phyloP scores from a whole-genome alignment of 2,797 vertebrate species.

The Lagothrix lagotricha region DNA sequence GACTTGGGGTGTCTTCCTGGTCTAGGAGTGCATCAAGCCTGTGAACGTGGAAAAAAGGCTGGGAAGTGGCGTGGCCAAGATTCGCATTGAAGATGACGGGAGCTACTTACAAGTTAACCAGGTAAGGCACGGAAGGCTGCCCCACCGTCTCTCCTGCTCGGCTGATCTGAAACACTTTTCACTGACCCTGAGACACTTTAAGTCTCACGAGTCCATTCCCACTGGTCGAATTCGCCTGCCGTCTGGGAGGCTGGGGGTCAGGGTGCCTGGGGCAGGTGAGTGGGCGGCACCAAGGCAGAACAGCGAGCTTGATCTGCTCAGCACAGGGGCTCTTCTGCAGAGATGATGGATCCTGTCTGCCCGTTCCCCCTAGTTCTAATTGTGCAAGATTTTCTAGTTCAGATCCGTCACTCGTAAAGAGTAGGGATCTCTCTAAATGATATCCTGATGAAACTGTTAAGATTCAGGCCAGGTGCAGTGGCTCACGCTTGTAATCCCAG shows the following conservation, averaged over 20 bases:
- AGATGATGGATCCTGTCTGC: not conserved
- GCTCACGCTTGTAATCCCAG: not conserved
- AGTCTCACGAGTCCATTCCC: too few relatives aligned
- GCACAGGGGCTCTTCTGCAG: not conserved
- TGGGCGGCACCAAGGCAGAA: not conserved
- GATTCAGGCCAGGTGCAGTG: not conserved
- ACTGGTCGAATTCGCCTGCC: not conserved
- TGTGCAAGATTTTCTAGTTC: not conserved
- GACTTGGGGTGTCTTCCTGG: not conserved
- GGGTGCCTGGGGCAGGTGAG: not conserved
- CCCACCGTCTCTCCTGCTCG: not conserved
- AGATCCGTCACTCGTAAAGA: not conserved
- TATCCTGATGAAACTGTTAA: not conserved
- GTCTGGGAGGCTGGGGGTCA: not conserved
- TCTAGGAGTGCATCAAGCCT: conserved; percentile 95
- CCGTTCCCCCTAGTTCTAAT: not conserved
- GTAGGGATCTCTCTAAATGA: not conserved
- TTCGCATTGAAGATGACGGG: conserved; percentile 95
- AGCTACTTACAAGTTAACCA: conserved; percentile 93
- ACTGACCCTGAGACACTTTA: not conserved
- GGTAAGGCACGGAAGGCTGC: conserved; percentile 80
- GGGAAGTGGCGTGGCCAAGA: conserved; percentile 91
- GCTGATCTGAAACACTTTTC: not conserved
- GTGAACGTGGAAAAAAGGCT: conserved; percentile 91
- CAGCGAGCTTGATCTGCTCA: not conserved